These are phyloP conservation scores for Bellardia pandia DNA, from an alignment of 2,888 invertebrate genomes.

Conservation along the genomic window DNA sequence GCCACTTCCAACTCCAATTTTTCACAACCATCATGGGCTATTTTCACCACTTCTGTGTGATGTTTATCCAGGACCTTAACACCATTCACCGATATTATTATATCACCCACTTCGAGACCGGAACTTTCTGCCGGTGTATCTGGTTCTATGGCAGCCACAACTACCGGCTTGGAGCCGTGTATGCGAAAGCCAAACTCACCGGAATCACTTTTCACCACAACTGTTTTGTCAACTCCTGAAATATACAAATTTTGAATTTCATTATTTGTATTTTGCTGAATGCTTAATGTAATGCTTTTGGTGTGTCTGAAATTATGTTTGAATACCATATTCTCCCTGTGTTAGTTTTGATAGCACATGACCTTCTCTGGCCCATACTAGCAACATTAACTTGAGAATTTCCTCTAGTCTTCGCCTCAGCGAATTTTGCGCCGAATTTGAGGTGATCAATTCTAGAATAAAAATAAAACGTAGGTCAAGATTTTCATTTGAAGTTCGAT, in stretches of 20 bases:
- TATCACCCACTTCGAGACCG: conserved; percentile 96
- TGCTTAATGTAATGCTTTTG: background rate
- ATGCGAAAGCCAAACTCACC: conserved; percentile 98
- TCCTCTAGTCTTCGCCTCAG: conserved; percentile 89
- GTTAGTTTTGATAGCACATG: conserved; percentile 88
- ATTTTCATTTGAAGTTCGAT: conserved; percentile 54
- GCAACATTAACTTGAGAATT: conserved; percentile 91
- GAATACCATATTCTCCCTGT: conserved; percentile 86
- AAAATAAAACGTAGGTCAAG: conserved; percentile 68
- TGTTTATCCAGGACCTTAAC: conserved; percentile 95
- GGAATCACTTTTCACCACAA: conserved; percentile 91
- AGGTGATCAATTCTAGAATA: conserved; percentile 80
- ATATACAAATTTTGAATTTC: background rate
- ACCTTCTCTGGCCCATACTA: conserved; percentile 92
- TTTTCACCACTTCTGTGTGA: conserved; percentile 96
- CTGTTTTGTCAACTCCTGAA: conserved; percentile 94
- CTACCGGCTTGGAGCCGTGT: conserved; percentile 97
- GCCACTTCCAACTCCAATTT: conserved; percentile 94
- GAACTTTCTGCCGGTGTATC: conserved; percentile 97
- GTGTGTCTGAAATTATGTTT: conserved; percentile 6
- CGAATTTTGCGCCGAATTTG: conserved; percentile 83
- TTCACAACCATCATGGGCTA: conserved; percentile 95
- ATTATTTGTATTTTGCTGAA: background rate
- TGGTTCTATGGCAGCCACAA: conserved; percentile 96
- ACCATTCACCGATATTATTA: conserved; percentile 95